These are phyloP conservation scores for Catagonus wagneri DNA, from an alignment of 2,113 vertebrate genomes.

Conservation along the genomic window DNA sequence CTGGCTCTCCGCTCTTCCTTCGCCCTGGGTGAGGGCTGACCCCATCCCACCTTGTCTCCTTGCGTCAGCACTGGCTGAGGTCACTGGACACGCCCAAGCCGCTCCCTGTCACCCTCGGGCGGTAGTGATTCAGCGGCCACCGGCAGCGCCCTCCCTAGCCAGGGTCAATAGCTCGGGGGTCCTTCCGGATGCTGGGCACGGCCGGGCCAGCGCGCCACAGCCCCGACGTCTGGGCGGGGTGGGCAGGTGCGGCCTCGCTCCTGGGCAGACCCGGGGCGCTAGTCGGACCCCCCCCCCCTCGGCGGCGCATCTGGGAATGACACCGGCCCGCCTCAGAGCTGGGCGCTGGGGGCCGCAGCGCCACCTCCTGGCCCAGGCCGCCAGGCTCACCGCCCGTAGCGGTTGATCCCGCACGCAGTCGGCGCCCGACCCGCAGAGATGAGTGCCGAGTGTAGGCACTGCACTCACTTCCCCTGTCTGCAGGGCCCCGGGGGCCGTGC, in stretches of 20 bases:
- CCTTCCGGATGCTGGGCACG: not conserved
- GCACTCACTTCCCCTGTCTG: rapidly evolving
- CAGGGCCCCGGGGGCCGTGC: not conserved
- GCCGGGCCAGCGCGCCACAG: not conserved
- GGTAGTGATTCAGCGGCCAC: slow-evolving; percentile 23
- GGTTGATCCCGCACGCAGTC: rapidly evolving
- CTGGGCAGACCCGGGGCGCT: not conserved
- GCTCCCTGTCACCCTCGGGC: not conserved
- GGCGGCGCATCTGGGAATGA: not conserved
- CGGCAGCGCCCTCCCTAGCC: not conserved
- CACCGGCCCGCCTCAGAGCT: not conserved
- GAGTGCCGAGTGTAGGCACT: not conserved
- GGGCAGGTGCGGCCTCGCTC: not conserved
- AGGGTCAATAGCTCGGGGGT: not conserved
- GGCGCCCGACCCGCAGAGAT: rapidly evolving
- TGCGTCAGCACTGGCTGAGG: not conserved
- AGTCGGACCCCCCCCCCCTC: slow-evolving; percentile 53
- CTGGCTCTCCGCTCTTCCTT: not conserved
- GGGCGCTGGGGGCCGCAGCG: not conserved
- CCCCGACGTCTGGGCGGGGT: not conserved
- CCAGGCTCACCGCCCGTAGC: not conserved
- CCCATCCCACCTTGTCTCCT: not conserved
- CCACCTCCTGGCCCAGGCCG: slow-evolving; percentile 46
- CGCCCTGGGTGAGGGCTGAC: not conserved
- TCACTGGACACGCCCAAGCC: not conserved